A percentile compares a stretch with the other conserved stretches of the same genome.
phyloP scores from a whole-genome alignment of 2,888 invertebrate genomes.

The Ornithoptera alexandrae region DNA sequence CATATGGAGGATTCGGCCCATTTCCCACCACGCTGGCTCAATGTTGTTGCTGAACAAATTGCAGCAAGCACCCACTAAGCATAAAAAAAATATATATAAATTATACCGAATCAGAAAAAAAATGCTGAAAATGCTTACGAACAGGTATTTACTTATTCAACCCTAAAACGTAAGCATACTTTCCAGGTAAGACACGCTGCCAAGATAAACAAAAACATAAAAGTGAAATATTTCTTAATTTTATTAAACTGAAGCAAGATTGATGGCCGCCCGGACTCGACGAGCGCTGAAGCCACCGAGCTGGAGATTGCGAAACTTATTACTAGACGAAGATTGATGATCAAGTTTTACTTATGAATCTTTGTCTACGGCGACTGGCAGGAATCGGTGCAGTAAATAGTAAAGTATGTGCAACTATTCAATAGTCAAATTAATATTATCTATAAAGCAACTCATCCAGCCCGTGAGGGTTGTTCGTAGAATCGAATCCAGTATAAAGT shows the following conservation, averaged over 20 bases:
- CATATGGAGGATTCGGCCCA: too few species aligned
- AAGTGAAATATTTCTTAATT: conserved; percentile 3
- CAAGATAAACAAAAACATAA: neutral
- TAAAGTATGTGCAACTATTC: neutral
- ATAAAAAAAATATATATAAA: too few species aligned
- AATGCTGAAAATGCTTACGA: too few species aligned
- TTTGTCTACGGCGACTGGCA: neutral
- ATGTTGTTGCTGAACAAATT: too few species aligned
- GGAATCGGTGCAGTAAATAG: neutral
- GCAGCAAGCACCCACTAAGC: too few species aligned
- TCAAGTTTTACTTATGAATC: conserved; percentile 4
- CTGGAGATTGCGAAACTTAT: conserved; percentile 22
- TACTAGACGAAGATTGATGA: conserved; percentile 21
- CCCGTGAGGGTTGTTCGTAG: too few species aligned
- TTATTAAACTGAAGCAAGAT: conserved; percentile 19
- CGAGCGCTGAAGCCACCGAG: conserved; percentile 7
- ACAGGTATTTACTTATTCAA: neutral
- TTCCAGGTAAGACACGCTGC: neutral
- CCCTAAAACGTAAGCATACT: neutral
- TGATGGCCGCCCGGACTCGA: conserved; percentile 12
- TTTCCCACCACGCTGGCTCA: too few species aligned
- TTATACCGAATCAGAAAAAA: too few species aligned
- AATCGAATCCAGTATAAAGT: too few species aligned
- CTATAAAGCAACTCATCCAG: too few species aligned
- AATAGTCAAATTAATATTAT: too few species aligned